A percentile compares a stretch with the other conserved stretches of the same genome.
Conservation (phyloP, 1,140 invertebrate species). For the Agrilus planipennis region DNA sequence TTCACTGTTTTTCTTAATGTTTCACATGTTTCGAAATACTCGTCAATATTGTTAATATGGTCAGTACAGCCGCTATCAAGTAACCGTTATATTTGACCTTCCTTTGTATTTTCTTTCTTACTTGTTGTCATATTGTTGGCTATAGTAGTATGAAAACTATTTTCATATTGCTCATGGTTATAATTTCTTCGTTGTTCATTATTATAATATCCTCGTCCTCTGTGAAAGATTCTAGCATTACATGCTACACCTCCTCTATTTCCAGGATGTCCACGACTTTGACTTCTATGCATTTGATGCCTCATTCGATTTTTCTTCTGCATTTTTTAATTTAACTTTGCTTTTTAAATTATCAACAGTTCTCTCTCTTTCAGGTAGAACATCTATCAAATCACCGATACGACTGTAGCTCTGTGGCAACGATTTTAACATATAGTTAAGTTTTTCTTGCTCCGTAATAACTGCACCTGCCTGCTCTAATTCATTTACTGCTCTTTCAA, state of each 20-base stretch:
- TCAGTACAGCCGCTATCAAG: constrained; percentile 19
- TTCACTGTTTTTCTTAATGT: constrained; percentile 21
- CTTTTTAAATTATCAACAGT: constrained; percentile 31
- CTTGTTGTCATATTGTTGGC: neutral
- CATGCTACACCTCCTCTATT: too few relatives aligned
- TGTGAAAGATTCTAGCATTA: too few relatives aligned
- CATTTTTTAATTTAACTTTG: constrained; percentile 32
- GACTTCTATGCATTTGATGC: too few relatives aligned
- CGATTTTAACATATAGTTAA: constrained; percentile 27
- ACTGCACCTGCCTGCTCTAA: constrained; percentile 19
- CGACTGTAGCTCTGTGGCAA: constrained; percentile 20
- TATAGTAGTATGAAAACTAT: neutral
- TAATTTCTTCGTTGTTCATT: too few relatives aligned
- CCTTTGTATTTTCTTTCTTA: neutral
- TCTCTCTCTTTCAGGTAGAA: constrained; percentile 29
- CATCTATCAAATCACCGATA: constrained; percentile 16
- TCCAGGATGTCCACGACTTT: too few relatives aligned
- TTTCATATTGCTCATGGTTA: neutral
- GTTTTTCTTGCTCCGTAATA: constrained; percentile 23
- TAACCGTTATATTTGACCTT: neutral
- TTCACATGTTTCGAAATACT: constrained; percentile 24
- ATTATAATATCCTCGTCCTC: constrained; percentile 29
- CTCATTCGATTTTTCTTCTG: constrained; percentile 20
- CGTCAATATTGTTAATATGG: constrained; percentile 30
- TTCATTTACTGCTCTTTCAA: constrained; percentile 21